A percentile compares a stretch with the other conserved stretches of the same genome.
Conservation (phyloP, 2,113 vertebrate species). For the Phylloscopus whistleri region DNA sequence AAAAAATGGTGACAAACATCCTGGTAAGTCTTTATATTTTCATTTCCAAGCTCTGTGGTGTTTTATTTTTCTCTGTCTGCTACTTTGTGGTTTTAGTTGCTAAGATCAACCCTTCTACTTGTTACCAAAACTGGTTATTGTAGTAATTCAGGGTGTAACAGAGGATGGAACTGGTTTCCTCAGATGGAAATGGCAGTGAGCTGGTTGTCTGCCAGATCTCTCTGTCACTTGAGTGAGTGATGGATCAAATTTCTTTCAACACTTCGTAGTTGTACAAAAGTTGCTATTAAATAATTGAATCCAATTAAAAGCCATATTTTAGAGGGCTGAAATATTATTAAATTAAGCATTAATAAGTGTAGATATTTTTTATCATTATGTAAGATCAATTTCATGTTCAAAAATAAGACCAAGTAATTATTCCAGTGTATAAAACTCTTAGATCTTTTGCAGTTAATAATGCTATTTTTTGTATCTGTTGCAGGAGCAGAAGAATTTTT, state of each 20-base stretch:
- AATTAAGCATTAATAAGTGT: neutral
- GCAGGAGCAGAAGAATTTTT: constrained; percentile 88
- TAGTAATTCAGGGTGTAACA: neutral
- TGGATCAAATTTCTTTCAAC: neutral
- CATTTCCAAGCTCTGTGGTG: neutral
- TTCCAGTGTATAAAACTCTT: neutral
- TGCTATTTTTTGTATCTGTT: neutral
- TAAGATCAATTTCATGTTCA: neutral
- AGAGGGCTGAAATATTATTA: neutral
- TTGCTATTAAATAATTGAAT: neutral
- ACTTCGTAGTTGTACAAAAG: neutral
- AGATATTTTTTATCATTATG: neutral
- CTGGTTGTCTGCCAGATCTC: neutral
- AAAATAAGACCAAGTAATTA: neutral
- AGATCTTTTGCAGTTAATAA: neutral
- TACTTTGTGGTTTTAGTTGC: neutral
- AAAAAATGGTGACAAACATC: constrained; percentile 65
- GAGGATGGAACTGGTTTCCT: neutral
- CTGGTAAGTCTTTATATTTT: constrained; percentile 73
- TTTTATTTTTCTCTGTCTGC: neutral
- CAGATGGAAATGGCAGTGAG: neutral
- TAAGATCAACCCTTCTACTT: neutral
- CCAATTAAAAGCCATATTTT: neutral
- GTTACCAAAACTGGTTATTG: neutral
- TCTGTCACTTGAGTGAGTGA: neutral